A percentile compares a stretch with the other conserved stretches of the same genome.
Conservation (phyloP, 2,113 vertebrate species). For the Mungos mungo region DNA sequence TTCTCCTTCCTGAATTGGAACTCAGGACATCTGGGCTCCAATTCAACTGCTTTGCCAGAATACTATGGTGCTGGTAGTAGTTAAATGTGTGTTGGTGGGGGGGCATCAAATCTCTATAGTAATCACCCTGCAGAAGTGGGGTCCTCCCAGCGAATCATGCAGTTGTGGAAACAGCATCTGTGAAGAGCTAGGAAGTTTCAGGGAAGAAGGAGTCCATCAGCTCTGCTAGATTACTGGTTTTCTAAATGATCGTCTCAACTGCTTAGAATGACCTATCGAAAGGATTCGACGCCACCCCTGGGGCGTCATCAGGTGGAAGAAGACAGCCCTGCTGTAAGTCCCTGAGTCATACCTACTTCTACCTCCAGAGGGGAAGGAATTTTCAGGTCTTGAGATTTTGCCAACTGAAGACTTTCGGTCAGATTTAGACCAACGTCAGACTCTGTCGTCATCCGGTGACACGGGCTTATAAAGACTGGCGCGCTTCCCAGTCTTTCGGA, state of each 20-base stretch:
- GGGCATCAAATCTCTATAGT: not conserved
- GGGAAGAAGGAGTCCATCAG: too few species aligned
- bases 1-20: not conserved
- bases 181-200: not conserved
- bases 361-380: not conserved
- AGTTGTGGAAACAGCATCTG: not conserved
- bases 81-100: too few species aligned
- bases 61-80: not conserved
- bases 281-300: rapidly evolving
- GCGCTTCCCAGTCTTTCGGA: not conserved
- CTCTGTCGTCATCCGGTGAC: not conserved
- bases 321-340: not conserved
- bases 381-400: not conserved
- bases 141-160: not conserved
- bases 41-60: not conserved
- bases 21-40: not conserved
- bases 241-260: not conserved
- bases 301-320: not conserved
- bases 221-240: not conserved
- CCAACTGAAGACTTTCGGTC: not conserved
- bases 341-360: not conserved
- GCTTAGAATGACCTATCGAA: not conserved
- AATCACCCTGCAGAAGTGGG: not conserved
- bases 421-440: not conserved
- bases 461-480: not conserved